Evolutionary conservation across 2,113 vertebrate genomes (phyloP).

Genomic region (Lepidothrix coronata): DNA sequence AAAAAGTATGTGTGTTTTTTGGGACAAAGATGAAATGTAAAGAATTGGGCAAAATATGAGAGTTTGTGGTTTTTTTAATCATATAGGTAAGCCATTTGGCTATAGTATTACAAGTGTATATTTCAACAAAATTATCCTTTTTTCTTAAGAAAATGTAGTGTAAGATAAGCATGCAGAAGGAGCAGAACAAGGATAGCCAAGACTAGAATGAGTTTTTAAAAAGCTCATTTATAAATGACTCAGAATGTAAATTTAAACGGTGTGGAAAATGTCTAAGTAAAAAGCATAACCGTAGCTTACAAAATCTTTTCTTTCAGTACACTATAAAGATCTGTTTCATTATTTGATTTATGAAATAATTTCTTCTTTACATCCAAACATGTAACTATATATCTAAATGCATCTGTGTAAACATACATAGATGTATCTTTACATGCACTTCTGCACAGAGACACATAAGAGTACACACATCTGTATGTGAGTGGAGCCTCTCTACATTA

Average conservation of each 20-base stretch:
- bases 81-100: neutral
- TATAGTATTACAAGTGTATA: neutral
- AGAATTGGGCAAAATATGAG: neutral
- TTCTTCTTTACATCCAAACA: neutral
- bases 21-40: neutral
- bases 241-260: neutral
- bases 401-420: neutral
- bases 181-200: neutral
- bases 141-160: neutral
- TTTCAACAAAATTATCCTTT: neutral
- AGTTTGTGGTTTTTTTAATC: fast-evolving
- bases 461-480: fast-evolving
- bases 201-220: neutral
- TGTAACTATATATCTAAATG: neutral
- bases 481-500: neutral
- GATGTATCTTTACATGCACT: neutral
- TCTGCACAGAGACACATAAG: neutral
- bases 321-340: neutral
- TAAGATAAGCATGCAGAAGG: neutral
- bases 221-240: neutral
- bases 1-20: neutral
- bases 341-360: neutral
- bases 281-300: fast-evolving
- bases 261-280: neutral
- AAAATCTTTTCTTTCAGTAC: neutral